Base-by-base conservation (phyloP, 2,113 vertebrate species). In the Channa maculata region DNA sequence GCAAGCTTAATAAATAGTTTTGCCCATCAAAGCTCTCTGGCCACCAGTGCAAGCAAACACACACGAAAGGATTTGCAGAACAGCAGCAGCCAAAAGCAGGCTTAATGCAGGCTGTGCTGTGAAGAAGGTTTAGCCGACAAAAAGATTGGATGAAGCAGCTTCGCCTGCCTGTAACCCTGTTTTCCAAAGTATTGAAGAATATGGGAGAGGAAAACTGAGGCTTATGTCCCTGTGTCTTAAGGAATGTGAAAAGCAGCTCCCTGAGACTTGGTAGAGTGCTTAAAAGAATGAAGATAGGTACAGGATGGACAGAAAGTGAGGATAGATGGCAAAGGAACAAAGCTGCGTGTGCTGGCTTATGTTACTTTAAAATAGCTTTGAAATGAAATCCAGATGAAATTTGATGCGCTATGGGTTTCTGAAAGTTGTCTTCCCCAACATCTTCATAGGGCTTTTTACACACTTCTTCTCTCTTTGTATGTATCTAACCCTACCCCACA, bases 101-200 rank as follows among this genome's bases (percentile, higher is more conserved):
- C 43, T 60, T 77, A 65, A 88, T 83, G 86, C 86, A 77, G 51
- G 54, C 78, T 79, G 55, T 41, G 9, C 67, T 73, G 73, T 37
- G 75, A 81, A 63, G 70, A 78, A 71, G 75, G 64, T 83, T 83
- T 78, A 74, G 65, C 74, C 13, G 53, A 84, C 75, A 76, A 85
- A 75, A 77, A 75, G 76, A 91, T 89, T 85, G 82, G 79, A 86
- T 79, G 77, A 69, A 86, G 80, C 14, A 48, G 52, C 79, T 75
- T 41, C 37, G 55, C 75, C 85, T 65, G 72, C 64, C 39, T 10
- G 37, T 57, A 54, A 76, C 67, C 66, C 37, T 15, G 57, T 84
- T 77, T 78, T 82, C 65, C 61, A 62, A 65, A 72, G 58, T 52
- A n/a, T 15, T 75, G 74, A 68, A 75, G 51, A 84, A 77, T 88